Conservation (phyloP, 2,797 vertebrate genomes). For the Schizothorax lantsangensis region DNA sequence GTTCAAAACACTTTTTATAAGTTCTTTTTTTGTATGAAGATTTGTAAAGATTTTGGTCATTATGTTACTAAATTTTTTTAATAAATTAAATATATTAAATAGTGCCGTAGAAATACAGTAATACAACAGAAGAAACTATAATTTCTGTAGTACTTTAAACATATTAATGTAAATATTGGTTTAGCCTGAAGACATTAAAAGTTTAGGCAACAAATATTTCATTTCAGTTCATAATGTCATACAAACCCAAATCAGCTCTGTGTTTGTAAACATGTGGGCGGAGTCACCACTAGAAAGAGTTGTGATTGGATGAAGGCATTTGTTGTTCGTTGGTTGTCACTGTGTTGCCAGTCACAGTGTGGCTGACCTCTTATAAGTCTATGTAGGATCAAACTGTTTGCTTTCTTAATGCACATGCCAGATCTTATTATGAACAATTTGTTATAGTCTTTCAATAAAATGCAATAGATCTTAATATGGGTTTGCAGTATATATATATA, state of each 20-base stretch:
- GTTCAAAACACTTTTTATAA: background rate
- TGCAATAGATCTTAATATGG: background rate
- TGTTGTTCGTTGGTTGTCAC: background rate
- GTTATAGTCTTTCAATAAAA: background rate
- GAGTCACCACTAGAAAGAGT: background rate
- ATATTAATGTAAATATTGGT: background rate
- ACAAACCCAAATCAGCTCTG: background rate
- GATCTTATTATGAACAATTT: slow-evolving; percentile 8
- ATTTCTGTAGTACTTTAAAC: background rate
- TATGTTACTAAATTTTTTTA: background rate
- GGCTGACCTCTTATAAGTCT: background rate
- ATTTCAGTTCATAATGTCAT: background rate
- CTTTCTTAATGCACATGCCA: background rate
- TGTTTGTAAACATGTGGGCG: background rate
- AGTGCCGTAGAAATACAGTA: background rate
- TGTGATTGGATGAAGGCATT: slow-evolving; percentile 33
- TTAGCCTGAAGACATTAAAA: background rate
- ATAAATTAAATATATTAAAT: background rate
- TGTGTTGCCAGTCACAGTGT: background rate
- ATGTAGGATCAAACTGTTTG: background rate
- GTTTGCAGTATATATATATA: too few relatives aligned
- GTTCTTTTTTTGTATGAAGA: background rate
- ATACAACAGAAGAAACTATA: background rate
- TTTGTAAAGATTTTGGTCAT: background rate
- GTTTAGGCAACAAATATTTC: background rate